These are phyloP conservation scores for Alces alces DNA, from an alignment of 2,113 vertebrate species.

Conservation along the genomic window DNA sequence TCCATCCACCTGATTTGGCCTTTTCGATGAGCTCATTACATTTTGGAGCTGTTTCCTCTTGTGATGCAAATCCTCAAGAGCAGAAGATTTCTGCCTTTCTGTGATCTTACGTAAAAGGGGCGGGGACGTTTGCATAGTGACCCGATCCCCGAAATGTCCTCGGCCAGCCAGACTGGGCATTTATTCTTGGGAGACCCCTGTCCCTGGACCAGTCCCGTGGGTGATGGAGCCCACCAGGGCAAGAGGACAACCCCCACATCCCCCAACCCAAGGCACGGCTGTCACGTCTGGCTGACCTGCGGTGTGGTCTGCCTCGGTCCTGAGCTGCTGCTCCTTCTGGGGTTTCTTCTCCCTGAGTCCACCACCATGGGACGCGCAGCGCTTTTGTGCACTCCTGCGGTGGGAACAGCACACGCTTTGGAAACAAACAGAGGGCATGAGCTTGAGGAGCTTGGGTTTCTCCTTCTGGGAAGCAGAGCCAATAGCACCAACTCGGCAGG, in stretches of 20 bases:
- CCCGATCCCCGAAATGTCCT: background rate
- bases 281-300: fast-evolving
- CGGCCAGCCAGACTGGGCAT: background rate
- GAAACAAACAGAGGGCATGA: background rate
- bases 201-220: background rate
- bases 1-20: background rate
- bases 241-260: fast-evolving
- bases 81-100: background rate
- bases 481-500: background rate
- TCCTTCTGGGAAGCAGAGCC: background rate
- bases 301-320: background rate
- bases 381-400: background rate
- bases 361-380: fast-evolving
- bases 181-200: background rate
- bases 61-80: background rate
- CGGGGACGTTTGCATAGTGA: fast-evolving
- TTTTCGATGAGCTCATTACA: background rate
- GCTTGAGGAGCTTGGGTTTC: background rate
- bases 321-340: fast-evolving
- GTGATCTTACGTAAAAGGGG: background rate
- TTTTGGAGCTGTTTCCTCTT: background rate
- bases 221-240: background rate
- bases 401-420: fast-evolving
- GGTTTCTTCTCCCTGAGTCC: background rate
- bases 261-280: background rate